Evolutionary conservation across 2,113 vertebrate genomes (phyloP).

Genomic region (Pygoscelis adeliae): DNA sequence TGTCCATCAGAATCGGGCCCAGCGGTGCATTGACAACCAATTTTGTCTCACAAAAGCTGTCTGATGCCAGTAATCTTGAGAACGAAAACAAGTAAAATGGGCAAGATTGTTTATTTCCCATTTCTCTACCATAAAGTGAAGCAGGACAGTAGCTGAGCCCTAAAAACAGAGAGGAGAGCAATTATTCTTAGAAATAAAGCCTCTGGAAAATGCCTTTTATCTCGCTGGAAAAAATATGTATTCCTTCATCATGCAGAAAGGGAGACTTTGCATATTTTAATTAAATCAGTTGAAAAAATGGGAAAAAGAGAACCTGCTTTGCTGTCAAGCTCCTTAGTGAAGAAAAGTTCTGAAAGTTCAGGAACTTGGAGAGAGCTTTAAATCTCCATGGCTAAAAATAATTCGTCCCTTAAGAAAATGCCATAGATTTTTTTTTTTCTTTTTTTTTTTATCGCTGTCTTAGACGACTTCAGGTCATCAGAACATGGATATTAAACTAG

Average conservation of each 20-base stretch:
- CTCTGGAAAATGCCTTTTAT: constrained; percentile 40
- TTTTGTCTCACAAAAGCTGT: not conserved
- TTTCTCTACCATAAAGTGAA: not conserved
- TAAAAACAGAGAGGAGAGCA: not conserved
- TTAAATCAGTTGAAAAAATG: constrained; percentile 45
- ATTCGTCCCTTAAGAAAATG: constrained; percentile 7
- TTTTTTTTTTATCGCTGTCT: not conserved
- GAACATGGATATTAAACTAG: not conserved
- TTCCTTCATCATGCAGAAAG: not conserved
- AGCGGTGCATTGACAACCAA: not conserved
- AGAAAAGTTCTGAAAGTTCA: constrained; percentile 51
- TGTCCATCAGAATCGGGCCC: not conserved
- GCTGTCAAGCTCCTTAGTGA: constrained; percentile 47
- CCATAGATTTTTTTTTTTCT: not conserved
- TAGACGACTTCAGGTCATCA: not conserved
- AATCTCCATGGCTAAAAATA: constrained; percentile 49
- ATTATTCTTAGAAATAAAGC: not conserved
- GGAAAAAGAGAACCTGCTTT: constrained; percentile 33
- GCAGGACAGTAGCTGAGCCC: not conserved
- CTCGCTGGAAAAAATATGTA: not conserved
- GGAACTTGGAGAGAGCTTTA: constrained; percentile 36
- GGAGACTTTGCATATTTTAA: constrained; percentile 62
- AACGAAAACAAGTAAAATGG: not conserved
- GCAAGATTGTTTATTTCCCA: not conserved
- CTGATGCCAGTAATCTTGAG: not conserved